phyloP scores from a whole-genome alignment of 2,888 invertebrate genomes.

The Acronicta leporina region DNA sequence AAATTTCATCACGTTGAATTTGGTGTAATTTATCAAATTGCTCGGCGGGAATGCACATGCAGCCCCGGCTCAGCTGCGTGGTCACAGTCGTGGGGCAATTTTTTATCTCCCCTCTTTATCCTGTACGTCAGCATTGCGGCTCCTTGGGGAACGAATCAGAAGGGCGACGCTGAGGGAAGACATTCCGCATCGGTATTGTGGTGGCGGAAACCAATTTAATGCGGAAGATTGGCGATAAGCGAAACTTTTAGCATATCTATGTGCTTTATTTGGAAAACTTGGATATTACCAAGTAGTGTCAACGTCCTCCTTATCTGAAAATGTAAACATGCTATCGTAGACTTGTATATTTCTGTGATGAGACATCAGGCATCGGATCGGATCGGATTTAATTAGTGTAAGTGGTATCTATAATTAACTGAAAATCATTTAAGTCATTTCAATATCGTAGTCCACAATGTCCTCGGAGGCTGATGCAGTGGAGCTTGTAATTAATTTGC shows the following conservation, averaged over 20 bases:
- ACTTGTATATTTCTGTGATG: slow-evolving; percentile 8
- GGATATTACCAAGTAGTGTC: slow-evolving; percentile 45
- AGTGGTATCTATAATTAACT: slow-evolving; percentile 59
- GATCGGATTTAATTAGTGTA: slow-evolving; percentile 43
- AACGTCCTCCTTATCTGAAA: slow-evolving; percentile 19
- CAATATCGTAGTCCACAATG: slow-evolving; percentile 51
- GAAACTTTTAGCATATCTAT: slow-evolving; percentile 60
- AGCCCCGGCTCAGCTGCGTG: slow-evolving; percentile 79
- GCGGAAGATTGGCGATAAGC: slow-evolving; percentile 70
- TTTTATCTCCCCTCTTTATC: slow-evolving; percentile 77
- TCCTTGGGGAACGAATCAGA: slow-evolving; percentile 77
- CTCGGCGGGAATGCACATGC: slow-evolving; percentile 79
- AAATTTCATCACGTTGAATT: slow-evolving; percentile 79
- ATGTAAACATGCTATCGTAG: neutral
- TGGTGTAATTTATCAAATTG: slow-evolving; percentile 86
- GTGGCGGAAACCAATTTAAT: slow-evolving; percentile 68
- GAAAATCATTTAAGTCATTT: slow-evolving; percentile 53
- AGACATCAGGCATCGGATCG: neutral
- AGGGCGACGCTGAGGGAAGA: slow-evolving; percentile 67
- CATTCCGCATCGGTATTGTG: slow-evolving; percentile 66
- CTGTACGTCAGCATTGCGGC: slow-evolving; percentile 70
- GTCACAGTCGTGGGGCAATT: slow-evolving; percentile 77
- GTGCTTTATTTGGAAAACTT: slow-evolving; percentile 51
- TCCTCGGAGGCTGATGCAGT: slow-evolving; percentile 58
- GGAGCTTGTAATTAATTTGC: slow-evolving; percentile 73